phyloP scores from a whole-genome alignment of 2,888 invertebrate species.

The Latrodectus elegans region DNA sequence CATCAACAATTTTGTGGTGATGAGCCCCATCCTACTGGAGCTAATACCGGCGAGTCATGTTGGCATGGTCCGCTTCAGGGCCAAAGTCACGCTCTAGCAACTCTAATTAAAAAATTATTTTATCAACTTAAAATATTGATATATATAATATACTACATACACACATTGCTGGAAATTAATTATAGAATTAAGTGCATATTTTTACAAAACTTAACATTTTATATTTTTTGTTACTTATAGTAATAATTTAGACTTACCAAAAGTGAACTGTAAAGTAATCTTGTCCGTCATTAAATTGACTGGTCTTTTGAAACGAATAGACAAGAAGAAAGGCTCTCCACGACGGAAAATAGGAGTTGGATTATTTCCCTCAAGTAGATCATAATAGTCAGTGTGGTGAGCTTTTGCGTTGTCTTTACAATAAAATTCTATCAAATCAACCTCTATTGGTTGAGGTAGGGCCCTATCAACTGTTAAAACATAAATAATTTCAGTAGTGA shows the following conservation, averaged over 20 bases:
- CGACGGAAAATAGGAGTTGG: constrained; percentile 81
- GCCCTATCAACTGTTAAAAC: constrained; percentile 28
- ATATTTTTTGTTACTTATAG: no score
- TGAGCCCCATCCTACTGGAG: no score
- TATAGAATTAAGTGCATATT: no score
- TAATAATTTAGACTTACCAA: constrained; percentile 52
- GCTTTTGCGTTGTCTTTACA: constrained; percentile 82
- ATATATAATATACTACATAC: no score
- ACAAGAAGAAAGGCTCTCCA: constrained; percentile 83
- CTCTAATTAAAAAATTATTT: no score
- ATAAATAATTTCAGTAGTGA: not conserved
- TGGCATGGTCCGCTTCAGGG: no score
- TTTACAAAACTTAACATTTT: no score
- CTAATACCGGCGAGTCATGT: no score
- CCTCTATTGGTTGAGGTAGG: constrained; percentile 48
- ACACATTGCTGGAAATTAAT: no score
- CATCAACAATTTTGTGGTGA: no score
- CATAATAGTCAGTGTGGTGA: constrained; percentile 83
- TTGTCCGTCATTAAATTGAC: constrained; percentile 85
- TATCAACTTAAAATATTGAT: no score
- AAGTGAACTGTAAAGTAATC: constrained; percentile 76
- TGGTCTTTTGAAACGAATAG: constrained; percentile 82
- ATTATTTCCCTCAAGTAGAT: constrained; percentile 76
- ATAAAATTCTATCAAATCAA: constrained; percentile 79
- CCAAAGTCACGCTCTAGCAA: no score